Conservation (phyloP, 2,888 invertebrate species). For the Ectobius pallidus region DNA sequence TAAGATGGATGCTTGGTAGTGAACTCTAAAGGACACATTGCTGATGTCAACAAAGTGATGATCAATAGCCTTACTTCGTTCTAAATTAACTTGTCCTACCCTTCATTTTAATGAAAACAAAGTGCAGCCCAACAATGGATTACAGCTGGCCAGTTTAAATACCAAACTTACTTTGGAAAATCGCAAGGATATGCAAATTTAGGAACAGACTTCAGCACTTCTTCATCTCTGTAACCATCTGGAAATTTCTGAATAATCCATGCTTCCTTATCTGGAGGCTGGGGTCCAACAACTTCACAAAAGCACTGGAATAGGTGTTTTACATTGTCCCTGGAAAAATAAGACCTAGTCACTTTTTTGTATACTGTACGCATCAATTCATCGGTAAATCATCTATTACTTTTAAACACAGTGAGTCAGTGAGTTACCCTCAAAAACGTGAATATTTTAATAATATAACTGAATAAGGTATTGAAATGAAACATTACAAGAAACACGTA, state of each 20-base stretch:
- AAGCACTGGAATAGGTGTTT: conserved; percentile 81
- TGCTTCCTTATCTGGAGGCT: conserved; percentile 63
- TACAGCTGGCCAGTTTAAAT: too few species aligned
- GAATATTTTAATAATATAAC: neutral
- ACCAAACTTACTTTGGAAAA: conserved; percentile 74
- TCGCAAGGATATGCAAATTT: conserved; percentile 91
- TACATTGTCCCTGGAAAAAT: conserved; percentile 75
- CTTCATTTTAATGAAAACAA: too few species aligned
- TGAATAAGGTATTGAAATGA: neutral
- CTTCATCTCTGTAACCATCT: conserved; percentile 80
- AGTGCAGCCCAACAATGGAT: too few species aligned
- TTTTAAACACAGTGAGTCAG: neutral
- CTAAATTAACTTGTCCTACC: too few species aligned
- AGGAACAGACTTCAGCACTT: conserved; percentile 84
- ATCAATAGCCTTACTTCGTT: too few species aligned
- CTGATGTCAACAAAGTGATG: too few species aligned
- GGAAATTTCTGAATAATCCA: conserved; percentile 87
- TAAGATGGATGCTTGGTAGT: too few species aligned
- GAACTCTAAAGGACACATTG: too few species aligned
- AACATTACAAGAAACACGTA: neutral
- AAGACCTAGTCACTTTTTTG: neutral
- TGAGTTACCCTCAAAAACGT: too few species aligned
- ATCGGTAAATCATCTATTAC: neutral
- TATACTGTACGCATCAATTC: neutral
- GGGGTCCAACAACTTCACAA: conserved; percentile 77